Percentiles rank a stretch among this genome's conserved stretches.
These are phyloP conservation scores for Ianthella basta DNA, from an alignment of 37 sponge, comb jelly and placozoan species.

Conservation along the genomic window DNA sequence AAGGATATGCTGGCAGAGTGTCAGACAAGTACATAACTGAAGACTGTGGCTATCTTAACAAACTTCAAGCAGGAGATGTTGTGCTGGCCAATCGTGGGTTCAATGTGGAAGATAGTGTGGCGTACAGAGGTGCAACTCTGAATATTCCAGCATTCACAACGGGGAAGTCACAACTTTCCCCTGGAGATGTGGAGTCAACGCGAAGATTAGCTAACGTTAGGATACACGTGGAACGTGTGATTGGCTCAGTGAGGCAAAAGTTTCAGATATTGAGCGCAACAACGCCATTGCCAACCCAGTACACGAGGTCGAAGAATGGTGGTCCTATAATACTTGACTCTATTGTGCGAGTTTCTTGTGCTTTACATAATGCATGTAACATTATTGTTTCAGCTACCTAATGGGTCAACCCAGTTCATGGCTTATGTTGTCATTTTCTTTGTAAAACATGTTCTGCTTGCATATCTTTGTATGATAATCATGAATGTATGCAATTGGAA, in stretches of 20 bases:
- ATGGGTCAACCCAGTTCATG: no score
- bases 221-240: conserved; percentile 58
- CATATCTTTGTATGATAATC: no score
- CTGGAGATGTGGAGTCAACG: conserved; percentile 53
- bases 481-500: no score
- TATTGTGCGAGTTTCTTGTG: conserved; percentile 51
- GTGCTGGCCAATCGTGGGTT: conserved; percentile 50
- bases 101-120: conserved; percentile 37
- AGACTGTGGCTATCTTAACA: conserved; percentile 23
- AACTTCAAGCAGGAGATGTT: conserved; percentile 35
- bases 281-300: conserved; percentile 35
- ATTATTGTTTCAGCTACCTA: conserved; percentile 29
- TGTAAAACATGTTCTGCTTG: no score
- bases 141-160: conserved; percentile 51
- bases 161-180: conserved; percentile 35
- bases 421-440: no score
- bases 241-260: conserved; percentile 53
- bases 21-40: conserved; percentile 15
- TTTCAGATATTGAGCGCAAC: conserved; percentile 46
- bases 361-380: conserved; percentile 47
- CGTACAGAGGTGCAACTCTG: conserved; percentile 35
- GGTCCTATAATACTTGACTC: conserved; percentile 2
- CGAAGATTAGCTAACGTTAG: conserved; percentile 45
- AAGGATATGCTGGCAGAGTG: background rate
- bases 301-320: background rate